Conservation (phyloP, 2,797 vertebrate species). For the Diglossa cyanea region DNA sequence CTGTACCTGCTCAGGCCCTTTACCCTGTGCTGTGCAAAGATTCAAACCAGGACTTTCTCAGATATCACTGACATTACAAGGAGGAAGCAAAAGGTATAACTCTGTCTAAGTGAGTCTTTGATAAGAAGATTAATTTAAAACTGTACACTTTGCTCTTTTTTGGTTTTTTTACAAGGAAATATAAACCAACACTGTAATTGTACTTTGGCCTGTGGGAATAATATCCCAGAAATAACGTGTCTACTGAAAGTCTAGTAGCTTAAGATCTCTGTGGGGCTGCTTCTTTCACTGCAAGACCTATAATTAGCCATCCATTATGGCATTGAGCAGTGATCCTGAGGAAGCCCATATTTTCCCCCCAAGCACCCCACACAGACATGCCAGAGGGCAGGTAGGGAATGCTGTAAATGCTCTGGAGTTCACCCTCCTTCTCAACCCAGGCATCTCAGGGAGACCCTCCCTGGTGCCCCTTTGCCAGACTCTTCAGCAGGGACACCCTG, state of each 20-base stretch:
- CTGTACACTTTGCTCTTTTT: background rate
- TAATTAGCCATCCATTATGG: conserved; percentile 52
- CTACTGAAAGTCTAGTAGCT: conserved; percentile 1
- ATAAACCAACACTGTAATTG: conserved; percentile 6
- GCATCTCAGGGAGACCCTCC: background rate
- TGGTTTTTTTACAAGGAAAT: background rate
- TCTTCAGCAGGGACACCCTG: background rate
- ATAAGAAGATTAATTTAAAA: conserved; percentile 30
- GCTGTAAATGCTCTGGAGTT: background rate
- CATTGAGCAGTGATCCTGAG: background rate
- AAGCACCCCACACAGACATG: background rate
- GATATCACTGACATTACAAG: background rate
- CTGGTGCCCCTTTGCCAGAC: accelerated
- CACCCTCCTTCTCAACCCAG: background rate
- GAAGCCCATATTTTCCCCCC: background rate
- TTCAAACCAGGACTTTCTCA: background rate
- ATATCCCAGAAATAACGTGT: conserved; percentile 10
- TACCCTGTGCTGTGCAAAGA: background rate
- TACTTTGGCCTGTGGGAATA: conserved; percentile 47
- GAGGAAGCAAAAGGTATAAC: background rate
- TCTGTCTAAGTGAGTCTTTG: background rate
- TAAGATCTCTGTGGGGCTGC: conserved; percentile 32
- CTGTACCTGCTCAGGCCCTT: background rate
- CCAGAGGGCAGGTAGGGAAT: background rate
- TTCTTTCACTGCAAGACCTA: conserved; percentile 18